Base-by-base conservation (phyloP, 2,888 invertebrate genomes). In the Lypha dubia region DNA sequence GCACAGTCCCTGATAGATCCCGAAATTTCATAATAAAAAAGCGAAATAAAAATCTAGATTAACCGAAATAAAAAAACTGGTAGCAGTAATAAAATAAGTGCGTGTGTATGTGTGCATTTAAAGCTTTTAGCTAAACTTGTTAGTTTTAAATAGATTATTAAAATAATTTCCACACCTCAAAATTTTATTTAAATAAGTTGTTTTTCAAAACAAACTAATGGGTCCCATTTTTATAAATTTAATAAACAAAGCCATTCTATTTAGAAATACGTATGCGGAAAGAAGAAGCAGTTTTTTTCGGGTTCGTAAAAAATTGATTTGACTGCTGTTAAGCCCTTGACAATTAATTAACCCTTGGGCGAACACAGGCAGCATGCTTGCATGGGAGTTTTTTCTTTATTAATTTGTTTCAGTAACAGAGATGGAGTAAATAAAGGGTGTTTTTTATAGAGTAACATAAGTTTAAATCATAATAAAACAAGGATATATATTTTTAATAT, bases 131-230 rank as follows among this genome's bases (percentile, higher is more conserved):
- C 15, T 24, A 53, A 24, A 24, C 44, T 11, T 3, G 9, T 49
- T 15, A 28, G 9, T 24, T 38, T 17, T 1, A 46, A 62, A 51
- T 11, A n/a, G 22, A 62, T 38, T 74, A 63, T 28, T 51, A 22
- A 65, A 63, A 62, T 53, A 0, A 41, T 63, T 51, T 63, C 28
- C 63, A 74, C 63, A 63, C 41, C 28, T 73, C 13, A 49, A 13
- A 15, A 24, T 17, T 22, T 46, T 35, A 17, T 49, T 38, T 11
- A 1, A 49, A 62, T 44, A n/a, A 32, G 46, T n/a, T 7, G 5
- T 8, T n/a, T n/a, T n/a, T 28, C 2, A 28, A 28, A 28, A 5
- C 28, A 28, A 28, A 28, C 2, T 22, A 13, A n/a, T 60, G 22
- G n/a, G 28, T 49, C 22, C n/a, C n/a, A 60, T 73, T 70, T 60